Evolutionary conservation across 2,888 invertebrate genomes (phyloP).

Genomic region (Antitype chi): DNA sequence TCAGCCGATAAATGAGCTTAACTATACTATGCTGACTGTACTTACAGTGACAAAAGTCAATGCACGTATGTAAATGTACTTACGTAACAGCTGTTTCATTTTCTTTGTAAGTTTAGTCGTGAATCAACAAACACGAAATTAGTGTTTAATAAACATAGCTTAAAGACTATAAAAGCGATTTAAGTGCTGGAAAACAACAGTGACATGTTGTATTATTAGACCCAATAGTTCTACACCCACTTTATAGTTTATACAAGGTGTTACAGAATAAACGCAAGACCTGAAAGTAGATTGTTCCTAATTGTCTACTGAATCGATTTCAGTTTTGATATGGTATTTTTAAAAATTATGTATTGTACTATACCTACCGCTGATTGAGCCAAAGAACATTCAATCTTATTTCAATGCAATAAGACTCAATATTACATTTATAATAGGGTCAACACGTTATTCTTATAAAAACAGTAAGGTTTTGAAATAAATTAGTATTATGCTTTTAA

Average conservation of each 20-base stretch:
- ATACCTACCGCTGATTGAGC: no score
- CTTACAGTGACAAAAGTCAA: slow-evolving; percentile 10
- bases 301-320: no score
- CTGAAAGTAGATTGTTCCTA: no score
- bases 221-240: slow-evolving; percentile 5
- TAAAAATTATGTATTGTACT: no score
- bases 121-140: slow-evolving; percentile 33
- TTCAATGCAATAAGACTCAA: no score
- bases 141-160: slow-evolving; percentile 24
- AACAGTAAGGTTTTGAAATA: no score
- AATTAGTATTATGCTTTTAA: no score
- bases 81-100: slow-evolving; percentile 19
- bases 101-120: slow-evolving; percentile 22
- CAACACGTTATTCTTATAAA: no score
- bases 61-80: neutral
- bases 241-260: neutral
- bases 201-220: slow-evolving; percentile 30
- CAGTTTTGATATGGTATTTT: no score
- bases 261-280: no score
- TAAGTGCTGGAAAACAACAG: slow-evolving; percentile 22
- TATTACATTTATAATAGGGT: no score
- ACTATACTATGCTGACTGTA: slow-evolving; percentile 19
- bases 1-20: slow-evolving; percentile 58
- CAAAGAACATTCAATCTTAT: no score
- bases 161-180: slow-evolving; percentile 14